Evolutionary conservation across 2,888 invertebrate genomes (phyloP).

Genomic region (Drosophila putrida): DNA sequence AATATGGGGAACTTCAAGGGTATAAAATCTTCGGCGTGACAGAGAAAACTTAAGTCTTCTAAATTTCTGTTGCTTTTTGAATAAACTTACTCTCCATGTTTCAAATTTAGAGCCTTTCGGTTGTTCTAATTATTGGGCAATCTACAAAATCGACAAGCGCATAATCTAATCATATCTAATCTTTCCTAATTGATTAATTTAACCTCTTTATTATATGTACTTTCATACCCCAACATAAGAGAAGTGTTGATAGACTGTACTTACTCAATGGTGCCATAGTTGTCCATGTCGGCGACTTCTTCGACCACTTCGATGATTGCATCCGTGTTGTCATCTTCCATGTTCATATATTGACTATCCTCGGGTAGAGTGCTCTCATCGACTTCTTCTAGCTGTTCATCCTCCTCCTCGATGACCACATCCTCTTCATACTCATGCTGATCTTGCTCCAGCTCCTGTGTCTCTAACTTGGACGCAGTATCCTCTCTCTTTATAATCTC

Average conservation of each 20-base stretch:
- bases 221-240: not conserved
- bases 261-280: conserved; percentile 59
- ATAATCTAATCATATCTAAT: too few relatives aligned
- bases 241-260: conserved; percentile 22
- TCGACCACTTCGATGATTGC: conserved; percentile 73
- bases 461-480: not conserved
- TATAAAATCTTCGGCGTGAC: too few relatives aligned
- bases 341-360: conserved; percentile 43
- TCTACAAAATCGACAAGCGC: too few relatives aligned
- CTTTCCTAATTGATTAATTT: too few relatives aligned
- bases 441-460: not conserved
- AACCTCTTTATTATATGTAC: not conserved
- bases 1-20: too few relatives aligned
- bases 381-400: conserved; percentile 7
- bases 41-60: too few relatives aligned
- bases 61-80: too few relatives aligned
- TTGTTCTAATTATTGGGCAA: too few relatives aligned
- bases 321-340: conserved; percentile 64
- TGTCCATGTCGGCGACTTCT: conserved; percentile 61
- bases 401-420: conserved; percentile 43
- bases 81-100: not conserved
- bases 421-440: conserved; percentile 42
- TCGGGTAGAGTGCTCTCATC: conserved; percentile 3
- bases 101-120: too few relatives aligned
- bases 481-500: not conserved